Evolutionary conservation across 2,888 invertebrate species (phyloP).

Genomic region (Drosophila trichaetosa): DNA sequence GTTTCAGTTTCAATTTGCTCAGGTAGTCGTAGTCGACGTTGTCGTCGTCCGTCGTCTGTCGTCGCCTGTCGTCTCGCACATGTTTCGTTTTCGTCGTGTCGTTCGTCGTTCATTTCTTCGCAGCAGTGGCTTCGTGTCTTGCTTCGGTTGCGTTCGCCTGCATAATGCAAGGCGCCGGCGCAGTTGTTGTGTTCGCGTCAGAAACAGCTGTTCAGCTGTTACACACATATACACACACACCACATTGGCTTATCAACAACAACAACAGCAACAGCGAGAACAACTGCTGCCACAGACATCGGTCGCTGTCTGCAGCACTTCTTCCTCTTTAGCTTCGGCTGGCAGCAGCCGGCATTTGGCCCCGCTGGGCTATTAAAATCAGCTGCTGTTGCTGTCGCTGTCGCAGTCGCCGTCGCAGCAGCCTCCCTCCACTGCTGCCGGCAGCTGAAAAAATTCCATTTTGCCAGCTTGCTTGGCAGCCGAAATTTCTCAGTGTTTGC

Average conservation of each 20-base stretch:
- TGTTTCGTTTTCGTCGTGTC: conserved; percentile 12
- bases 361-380: conserved; percentile 81
- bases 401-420: conserved; percentile 36
- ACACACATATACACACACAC: conserved; percentile 22
- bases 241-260: conserved; percentile 1
- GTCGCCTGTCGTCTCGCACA: conserved; percentile 16
- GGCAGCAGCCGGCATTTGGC: conserved; percentile 74
- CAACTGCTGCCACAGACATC: conserved; percentile 63
- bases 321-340: conserved; percentile 41
- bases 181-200: conserved; percentile 58
- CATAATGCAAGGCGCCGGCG: conserved; percentile 68
- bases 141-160: conserved; percentile 51
- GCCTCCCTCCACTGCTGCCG: conserved; percentile 41
- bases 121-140: conserved; percentile 29
- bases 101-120: conserved; percentile 13
- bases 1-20: conserved; percentile 49
- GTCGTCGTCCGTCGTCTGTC: conserved; percentile 20
- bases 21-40: conserved; percentile 50
- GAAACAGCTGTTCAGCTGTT: conserved; percentile 72
- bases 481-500: conserved; percentile 46
- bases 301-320: conserved; percentile 54
- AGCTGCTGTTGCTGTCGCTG: conserved; percentile 68
- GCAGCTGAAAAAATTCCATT: conserved; percentile 80
- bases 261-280: conserved; percentile 17
- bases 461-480: conserved; percentile 61